A percentile compares a stretch with the other conserved stretches of the same genome.
These are phyloP conservation scores for Pelodiscus sinensis DNA, from an alignment of 2,113 vertebrate species.

Conservation along the genomic window DNA sequence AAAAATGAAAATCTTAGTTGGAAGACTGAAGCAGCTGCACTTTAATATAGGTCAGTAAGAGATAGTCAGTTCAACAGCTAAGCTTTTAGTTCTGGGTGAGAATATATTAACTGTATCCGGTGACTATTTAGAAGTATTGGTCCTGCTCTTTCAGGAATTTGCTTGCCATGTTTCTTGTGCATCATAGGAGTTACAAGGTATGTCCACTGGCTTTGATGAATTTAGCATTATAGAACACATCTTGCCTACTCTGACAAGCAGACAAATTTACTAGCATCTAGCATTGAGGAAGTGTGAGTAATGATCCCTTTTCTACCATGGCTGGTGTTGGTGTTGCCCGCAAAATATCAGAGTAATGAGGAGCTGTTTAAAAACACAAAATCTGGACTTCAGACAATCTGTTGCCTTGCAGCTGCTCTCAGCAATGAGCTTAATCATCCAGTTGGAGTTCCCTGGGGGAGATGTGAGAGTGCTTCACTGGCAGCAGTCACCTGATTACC, in stretches of 20 bases:
- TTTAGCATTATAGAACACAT: fast-evolving
- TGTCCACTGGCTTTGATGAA: background rate
- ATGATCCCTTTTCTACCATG: fast-evolving
- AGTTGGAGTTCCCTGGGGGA: background rate
- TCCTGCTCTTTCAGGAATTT: background rate
- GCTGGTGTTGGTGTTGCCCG: background rate
- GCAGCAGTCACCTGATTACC: background rate
- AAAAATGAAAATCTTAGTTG: conserved; percentile 39
- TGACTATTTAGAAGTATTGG: conserved; percentile 13
- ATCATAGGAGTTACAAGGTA: background rate
- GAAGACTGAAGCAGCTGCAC: conserved; percentile 33
- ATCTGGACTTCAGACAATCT: fast-evolving
- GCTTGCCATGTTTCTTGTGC: background rate
- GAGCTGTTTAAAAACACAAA: background rate
- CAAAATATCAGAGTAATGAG: fast-evolving
- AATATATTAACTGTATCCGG: background rate
- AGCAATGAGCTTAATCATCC: background rate
- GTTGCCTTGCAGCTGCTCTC: background rate
- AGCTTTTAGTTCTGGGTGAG: conserved; percentile 12
- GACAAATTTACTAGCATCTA: background rate
- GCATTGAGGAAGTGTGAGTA: background rate
- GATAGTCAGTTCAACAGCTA: conserved; percentile 41
- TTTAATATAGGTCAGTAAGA: conserved; percentile 35
- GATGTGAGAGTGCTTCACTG: background rate
- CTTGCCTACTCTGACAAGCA: background rate